Percentiles rank a stretch among this genome's conserved stretches.
phyloP scores from a whole-genome alignment of 1,140 invertebrate species.

The Neodiprion pinetum region DNA sequence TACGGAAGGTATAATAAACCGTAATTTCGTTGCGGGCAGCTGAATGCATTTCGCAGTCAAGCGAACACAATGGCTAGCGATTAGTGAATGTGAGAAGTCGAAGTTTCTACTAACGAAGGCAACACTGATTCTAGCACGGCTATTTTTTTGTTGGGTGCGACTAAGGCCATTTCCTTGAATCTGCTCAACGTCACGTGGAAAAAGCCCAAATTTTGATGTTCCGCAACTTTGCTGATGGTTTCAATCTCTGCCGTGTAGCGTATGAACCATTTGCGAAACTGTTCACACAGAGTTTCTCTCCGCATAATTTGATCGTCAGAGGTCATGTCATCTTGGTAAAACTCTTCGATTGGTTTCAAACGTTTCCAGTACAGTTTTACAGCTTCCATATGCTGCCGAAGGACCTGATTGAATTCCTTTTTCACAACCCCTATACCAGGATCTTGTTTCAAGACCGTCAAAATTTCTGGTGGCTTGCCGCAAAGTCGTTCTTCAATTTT shows the following conservation, averaged over 20 bases:
- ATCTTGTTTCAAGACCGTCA: conserved; percentile 72
- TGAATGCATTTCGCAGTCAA: not conserved
- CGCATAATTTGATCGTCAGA: conserved; percentile 64
- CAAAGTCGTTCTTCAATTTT: conserved; percentile 73
- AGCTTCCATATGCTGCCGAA: conserved; percentile 68
- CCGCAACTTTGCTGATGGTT: conserved; percentile 68
- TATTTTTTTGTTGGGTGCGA: conserved; percentile 72
- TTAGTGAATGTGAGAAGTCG: conserved; percentile 13
- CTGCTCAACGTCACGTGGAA: conserved; percentile 72
- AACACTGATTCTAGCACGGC: conserved; percentile 66
- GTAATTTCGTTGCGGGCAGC: not conserved
- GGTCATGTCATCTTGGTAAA: conserved; percentile 74
- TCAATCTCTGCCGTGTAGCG: conserved; percentile 68
- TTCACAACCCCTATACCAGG: conserved; percentile 64
- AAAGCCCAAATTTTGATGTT: conserved; percentile 70
- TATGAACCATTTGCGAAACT: conserved; percentile 66
- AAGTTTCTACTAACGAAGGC: conserved; percentile 56
- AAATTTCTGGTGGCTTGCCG: conserved; percentile 70
- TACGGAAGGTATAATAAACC: conserved; percentile 7
- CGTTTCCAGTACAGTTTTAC: conserved; percentile 69
- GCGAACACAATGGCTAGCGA: not conserved
- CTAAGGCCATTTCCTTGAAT: conserved; percentile 74
- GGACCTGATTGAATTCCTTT: conserved; percentile 59
- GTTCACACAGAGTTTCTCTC: conserved; percentile 60
- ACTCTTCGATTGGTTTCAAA: conserved; percentile 71